A percentile compares a stretch with the other conserved stretches of the same genome.
These are phyloP conservation scores for Lamproptera curius DNA, from an alignment of 2,888 invertebrate species.

Conservation along the genomic window DNA sequence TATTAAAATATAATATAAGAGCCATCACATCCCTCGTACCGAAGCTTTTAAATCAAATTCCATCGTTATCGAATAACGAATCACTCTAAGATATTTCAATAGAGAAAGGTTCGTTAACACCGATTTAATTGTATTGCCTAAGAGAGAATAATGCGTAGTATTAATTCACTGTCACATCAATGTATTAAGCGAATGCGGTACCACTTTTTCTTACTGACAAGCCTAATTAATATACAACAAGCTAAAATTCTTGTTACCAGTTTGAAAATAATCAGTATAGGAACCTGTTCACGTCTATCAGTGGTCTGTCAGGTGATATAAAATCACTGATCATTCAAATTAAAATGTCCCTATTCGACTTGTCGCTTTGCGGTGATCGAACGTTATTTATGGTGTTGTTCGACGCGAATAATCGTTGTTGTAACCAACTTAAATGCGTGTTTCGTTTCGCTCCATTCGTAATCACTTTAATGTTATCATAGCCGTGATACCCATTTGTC, in stretches of 20 bases:
- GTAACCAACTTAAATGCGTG: slow-evolving; percentile 6
- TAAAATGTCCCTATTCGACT: slow-evolving; percentile 14
- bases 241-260: slow-evolving; percentile 18
- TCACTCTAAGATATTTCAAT: slow-evolving; percentile 7
- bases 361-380: slow-evolving; percentile 14
- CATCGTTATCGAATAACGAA: no score
- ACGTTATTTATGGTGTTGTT: slow-evolving; percentile 15
- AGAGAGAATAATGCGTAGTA: slow-evolving; percentile 17
- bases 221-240: slow-evolving; percentile 19
- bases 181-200: slow-evolving; percentile 15
- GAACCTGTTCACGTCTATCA: slow-evolving; percentile 20
- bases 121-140: slow-evolving; percentile 11
- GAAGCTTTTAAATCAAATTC: no score
- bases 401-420: slow-evolving; percentile 3
- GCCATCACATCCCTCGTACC: no score
- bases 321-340: slow-evolving; percentile 22
- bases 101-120: slow-evolving; percentile 9
- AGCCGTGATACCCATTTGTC: slow-evolving; percentile 2
- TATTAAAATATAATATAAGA: no score
- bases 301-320: slow-evolving; percentile 16
- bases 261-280: slow-evolving; percentile 16
- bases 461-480: slow-evolving; percentile 4
- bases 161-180: slow-evolving; percentile 20
- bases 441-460: slow-evolving; percentile 12
- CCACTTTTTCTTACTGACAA: slow-evolving; percentile 21